Conservation (phyloP, 2,113 vertebrate genomes). For the Bufo gargarizans region DNA sequence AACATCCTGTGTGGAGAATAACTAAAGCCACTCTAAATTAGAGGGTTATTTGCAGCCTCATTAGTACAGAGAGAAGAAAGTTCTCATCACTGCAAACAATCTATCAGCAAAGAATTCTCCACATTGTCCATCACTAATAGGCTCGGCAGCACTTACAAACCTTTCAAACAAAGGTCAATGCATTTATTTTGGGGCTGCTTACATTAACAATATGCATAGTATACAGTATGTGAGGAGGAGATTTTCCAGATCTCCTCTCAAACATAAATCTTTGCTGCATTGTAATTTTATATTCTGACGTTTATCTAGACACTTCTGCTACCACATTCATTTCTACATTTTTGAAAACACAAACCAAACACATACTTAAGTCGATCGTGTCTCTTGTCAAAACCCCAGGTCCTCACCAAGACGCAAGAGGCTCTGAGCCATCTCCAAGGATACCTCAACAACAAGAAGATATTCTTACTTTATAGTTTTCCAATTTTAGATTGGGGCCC, state of each 20-base stretch:
- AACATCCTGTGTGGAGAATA: conserved; percentile 35
- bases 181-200: conserved; percentile 29
- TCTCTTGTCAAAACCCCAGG: not conserved
- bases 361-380: not conserved
- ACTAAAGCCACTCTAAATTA: conserved; percentile 43
- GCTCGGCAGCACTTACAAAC: conserved; percentile 44
- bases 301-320: not conserved
- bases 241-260: conserved; percentile 1
- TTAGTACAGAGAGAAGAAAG: conserved; percentile 44
- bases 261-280: not conserved
- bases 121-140: not conserved
- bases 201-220: not conserved
- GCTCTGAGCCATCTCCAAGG: not conserved
- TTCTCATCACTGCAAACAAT: not conserved
- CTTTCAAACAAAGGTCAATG: conserved; percentile 42
- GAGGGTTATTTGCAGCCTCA: conserved; percentile 53
- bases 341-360: conserved; percentile 8
- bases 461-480: not conserved
- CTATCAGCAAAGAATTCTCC: conserved; percentile 48
- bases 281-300: conserved; percentile 17
- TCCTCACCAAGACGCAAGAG: not conserved
- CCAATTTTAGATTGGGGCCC: no score
- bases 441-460: not conserved
- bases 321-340: conserved; percentile 44
- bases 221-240: not conserved